phyloP scores from a whole-genome alignment of 2,888 invertebrate genomes.

The Drosophila yooni region DNA sequence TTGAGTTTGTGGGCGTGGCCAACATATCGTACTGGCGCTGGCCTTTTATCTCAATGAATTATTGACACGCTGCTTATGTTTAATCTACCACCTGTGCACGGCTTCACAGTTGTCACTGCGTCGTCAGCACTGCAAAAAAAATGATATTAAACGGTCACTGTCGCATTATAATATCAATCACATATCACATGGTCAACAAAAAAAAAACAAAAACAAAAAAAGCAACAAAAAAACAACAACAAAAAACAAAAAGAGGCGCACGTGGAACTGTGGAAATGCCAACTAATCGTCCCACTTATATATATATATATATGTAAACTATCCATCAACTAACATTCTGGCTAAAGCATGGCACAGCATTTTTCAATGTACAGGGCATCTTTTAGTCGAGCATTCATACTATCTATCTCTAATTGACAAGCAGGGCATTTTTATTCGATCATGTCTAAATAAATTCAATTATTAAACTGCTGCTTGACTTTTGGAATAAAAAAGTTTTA shows the following conservation, averaged over 20 bases:
- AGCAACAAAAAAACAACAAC: not conserved
- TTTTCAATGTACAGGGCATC: not conserved
- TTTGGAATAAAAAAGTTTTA: not conserved
- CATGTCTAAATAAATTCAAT: not conserved
- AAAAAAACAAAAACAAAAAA: not conserved
- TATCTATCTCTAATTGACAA: not conserved
- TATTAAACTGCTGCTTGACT: not conserved
- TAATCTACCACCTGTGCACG: conserved; percentile 32
- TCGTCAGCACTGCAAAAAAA: conserved; percentile 45
- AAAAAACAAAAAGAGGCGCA: not conserved
- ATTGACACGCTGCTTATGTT: conserved; percentile 26
- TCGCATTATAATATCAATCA: conserved; percentile 6
- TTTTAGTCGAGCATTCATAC: not conserved
- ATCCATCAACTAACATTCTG: not conserved
- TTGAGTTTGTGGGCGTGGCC: conserved; percentile 56
- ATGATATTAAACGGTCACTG: not conserved
- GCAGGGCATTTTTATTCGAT: not conserved
- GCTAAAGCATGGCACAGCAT: not conserved
- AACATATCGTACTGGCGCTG: conserved; percentile 52
- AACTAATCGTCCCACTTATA: not conserved
- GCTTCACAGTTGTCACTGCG: conserved; percentile 27
- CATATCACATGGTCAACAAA: not conserved
- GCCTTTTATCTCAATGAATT: conserved; percentile 23
- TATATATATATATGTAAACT: not conserved
- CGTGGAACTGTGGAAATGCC: not conserved